Evolutionary conservation across 2,113 vertebrate genomes (phyloP).

Genomic region (Melierax canorus): DNA sequence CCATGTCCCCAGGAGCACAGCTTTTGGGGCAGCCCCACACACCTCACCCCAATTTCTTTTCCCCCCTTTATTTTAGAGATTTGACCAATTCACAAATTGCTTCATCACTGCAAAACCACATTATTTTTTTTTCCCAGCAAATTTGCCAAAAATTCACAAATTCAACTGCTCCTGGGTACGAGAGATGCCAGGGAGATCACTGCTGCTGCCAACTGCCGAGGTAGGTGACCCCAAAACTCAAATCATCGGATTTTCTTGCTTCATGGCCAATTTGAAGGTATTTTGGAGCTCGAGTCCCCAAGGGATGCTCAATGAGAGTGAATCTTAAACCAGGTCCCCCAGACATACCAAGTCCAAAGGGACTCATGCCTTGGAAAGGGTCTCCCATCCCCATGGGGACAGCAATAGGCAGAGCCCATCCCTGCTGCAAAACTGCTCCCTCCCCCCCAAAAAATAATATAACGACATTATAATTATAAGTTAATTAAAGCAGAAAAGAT

Average conservation of each 20-base stretch:
- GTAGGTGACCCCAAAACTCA: neutral
- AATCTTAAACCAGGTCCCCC: neutral
- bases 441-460: neutral
- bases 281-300: neutral
- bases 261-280: neutral
- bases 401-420: neutral
- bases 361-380: neutral
- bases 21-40: neutral
- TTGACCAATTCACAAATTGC: fast-evolving
- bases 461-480: constrained; percentile 74
- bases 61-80: neutral
- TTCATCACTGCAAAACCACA: neutral
- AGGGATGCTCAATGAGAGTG: too few species aligned
- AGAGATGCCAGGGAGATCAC: fast-evolving
- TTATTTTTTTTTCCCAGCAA: neutral
- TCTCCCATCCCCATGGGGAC: neutral
- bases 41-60: neutral
- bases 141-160: neutral
- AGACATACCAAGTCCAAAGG: neutral
- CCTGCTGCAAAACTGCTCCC: neutral
- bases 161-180: neutral
- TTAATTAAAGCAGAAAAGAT: constrained; percentile 78
- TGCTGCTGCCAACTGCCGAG: neutral
- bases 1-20: fast-evolving
- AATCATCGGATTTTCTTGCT: fast-evolving